A percentile compares a stretch with the other conserved stretches of the same genome.
Conservation (phyloP, 2,888 invertebrate genomes). For the Deilephila porcellus region DNA sequence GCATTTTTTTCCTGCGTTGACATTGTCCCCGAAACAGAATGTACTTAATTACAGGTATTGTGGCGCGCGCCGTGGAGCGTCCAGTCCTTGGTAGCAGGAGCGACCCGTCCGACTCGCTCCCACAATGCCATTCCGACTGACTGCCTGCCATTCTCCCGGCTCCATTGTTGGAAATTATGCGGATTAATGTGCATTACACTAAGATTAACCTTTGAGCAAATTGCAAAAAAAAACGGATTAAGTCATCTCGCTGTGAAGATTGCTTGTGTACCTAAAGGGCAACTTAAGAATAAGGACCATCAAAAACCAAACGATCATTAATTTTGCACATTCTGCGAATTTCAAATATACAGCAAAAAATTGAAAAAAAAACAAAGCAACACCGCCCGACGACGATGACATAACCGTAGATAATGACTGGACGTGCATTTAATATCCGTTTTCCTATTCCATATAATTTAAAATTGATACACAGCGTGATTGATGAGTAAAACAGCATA, state of each 20-base stretch:
- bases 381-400: conserved; percentile 14
- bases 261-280: neutral
- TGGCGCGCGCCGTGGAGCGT: conserved; percentile 40
- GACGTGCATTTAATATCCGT: conserved; percentile 45
- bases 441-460: conserved; percentile 39
- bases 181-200: conserved; percentile 14
- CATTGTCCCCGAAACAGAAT: conserved; percentile 21
- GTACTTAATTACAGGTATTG: conserved; percentile 30
- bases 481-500: conserved; percentile 41
- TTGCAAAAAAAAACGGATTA: neutral
- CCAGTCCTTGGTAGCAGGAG: conserved; percentile 49
- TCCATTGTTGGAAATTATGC: conserved; percentile 32
- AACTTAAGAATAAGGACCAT: neutral
- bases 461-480: conserved; percentile 35
- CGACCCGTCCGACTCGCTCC: conserved; percentile 55
- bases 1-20: conserved; percentile 1
- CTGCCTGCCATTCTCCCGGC: conserved; percentile 36
- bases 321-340: conserved; percentile 3
- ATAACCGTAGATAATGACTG: conserved; percentile 30
- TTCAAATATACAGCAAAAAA: conserved; percentile 24
- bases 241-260: no score
- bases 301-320: conserved; percentile 3
- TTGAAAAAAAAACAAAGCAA: conserved; percentile 6
- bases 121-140: conserved; percentile 57
- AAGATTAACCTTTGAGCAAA: neutral